These are phyloP conservation scores for Saguinus midas DNA, from an alignment of 2,113 vertebrate species.

Conservation along the genomic window DNA sequence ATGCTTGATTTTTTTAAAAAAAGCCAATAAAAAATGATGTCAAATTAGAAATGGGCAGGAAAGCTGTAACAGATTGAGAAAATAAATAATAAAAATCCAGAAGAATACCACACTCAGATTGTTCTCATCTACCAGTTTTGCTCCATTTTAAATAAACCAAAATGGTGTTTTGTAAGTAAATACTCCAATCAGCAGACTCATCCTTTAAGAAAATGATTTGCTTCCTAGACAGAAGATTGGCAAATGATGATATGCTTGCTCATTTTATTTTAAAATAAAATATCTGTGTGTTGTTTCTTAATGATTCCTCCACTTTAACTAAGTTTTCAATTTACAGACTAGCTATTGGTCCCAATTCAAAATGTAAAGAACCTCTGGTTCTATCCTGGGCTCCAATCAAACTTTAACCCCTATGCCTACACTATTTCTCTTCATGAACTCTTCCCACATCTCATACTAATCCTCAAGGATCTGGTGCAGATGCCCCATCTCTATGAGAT, in stretches of 20 bases:
- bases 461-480: background rate
- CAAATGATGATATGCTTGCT: background rate
- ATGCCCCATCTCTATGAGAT: background rate
- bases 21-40: background rate
- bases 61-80: background rate
- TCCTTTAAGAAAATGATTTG: constrained; percentile 22
- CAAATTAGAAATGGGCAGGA: constrained; percentile 15
- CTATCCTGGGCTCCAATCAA: background rate
- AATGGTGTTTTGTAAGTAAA: background rate
- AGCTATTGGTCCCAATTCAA: background rate
- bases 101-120: background rate
- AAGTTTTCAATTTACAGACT: background rate
- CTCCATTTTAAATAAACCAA: constrained; percentile 42
- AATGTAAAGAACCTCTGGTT: background rate
- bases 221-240: background rate
- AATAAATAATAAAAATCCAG: constrained; percentile 27
- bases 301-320: background rate
- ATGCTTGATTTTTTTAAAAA: constrained; percentile 11
- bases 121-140: constrained; percentile 1
- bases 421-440: background rate
- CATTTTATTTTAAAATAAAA: constrained; percentile 33
- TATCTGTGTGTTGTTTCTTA: background rate
- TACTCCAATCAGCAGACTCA: background rate
- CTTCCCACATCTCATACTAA: background rate
- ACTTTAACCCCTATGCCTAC: background rate